Evolutionary conservation across 2,113 vertebrate species (phyloP).

Genomic region (Xenopus borealis): DNA sequence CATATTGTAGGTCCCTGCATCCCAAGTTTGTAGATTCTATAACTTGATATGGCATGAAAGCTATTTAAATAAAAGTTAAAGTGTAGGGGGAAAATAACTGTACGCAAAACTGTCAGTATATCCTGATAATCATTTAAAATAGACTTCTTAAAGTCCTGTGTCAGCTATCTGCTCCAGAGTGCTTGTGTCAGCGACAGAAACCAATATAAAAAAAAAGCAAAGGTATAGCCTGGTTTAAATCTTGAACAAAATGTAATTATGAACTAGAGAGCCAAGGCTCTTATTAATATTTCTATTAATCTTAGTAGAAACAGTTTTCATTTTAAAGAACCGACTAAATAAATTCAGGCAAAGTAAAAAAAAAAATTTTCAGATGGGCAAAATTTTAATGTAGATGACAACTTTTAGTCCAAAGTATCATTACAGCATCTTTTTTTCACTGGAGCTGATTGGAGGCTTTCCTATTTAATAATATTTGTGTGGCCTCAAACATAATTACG

Average conservation of each 20-base stretch:
- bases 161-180: slow-evolving; percentile 30
- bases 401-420: too few species aligned
- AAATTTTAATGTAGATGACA: too few species aligned
- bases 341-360: slow-evolving; percentile 9
- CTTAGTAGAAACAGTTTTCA: slow-evolving; percentile 11
- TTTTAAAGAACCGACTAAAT: slow-evolving; percentile 22
- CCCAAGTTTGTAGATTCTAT: too few species aligned
- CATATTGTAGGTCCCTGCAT: too few species aligned
- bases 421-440: too few species aligned
- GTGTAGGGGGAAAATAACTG: background rate
- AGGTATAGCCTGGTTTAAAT: slow-evolving; percentile 29
- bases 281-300: slow-evolving; percentile 40
- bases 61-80: too few species aligned
- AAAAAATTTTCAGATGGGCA: too few species aligned
- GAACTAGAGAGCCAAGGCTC: slow-evolving; percentile 30
- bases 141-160: slow-evolving; percentile 12
- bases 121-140: slow-evolving; percentile 15
- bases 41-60: too few species aligned
- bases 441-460: too few species aligned
- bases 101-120: slow-evolving; percentile 9
- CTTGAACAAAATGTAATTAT: slow-evolving; percentile 39
- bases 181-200: slow-evolving; percentile 30
- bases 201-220: slow-evolving; percentile 24
- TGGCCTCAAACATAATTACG: too few species aligned
- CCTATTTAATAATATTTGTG: too few species aligned